Evolutionary conservation across 2,888 invertebrate species (phyloP), one percentile per base, ranked within the genome.

Genomic region (Carterocephalus palaemon): DNA sequence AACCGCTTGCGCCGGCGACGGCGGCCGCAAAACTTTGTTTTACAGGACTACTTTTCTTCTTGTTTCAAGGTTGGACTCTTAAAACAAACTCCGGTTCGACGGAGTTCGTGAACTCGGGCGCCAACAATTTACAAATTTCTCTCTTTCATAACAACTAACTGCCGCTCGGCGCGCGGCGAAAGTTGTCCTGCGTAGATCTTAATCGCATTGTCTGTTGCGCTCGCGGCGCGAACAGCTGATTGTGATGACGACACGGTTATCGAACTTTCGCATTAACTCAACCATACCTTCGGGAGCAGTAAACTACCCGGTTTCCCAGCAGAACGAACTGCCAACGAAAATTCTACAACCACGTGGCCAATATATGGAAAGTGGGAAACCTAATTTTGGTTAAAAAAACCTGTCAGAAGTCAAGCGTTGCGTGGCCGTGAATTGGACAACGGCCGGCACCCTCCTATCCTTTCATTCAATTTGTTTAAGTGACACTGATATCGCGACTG

Each of bases 81-180:
- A 88, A 88, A 88, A 88, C 88, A 88, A 88, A 88, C 88, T 86
- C 86, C 81, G 67, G 86, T 85, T 85, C 85, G 86, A 85, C 85
- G 84, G 85, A 87, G 87, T 87, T 87, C 85, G 84, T 84, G 87
- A 88, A 87, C 87, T 87, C 87, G 85, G 82, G 86, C 85, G 86
- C 87, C 85, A 87, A 88, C 88, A 88, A 88, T 88, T 88, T 88
- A 88, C 88, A 88, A 88, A 88, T 88, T 88, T 88, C 88, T 88
- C 87, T 86, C 86, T 86, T 86, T 86, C 87, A 87, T 87, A 87
- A 88, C 88, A 88, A 88, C 88, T 88, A 87, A 88, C 88, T 86
- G 85, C 82, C 82, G 82, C 83, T 78, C 81, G 84, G 79, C 82
- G 86, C 81, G 83, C 80, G 83, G 86, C 78, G 87, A 88, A 88